Evolutionary conservation across 2,888 invertebrate species (phyloP).

Genomic region (Nemotelus nigrinus): DNA sequence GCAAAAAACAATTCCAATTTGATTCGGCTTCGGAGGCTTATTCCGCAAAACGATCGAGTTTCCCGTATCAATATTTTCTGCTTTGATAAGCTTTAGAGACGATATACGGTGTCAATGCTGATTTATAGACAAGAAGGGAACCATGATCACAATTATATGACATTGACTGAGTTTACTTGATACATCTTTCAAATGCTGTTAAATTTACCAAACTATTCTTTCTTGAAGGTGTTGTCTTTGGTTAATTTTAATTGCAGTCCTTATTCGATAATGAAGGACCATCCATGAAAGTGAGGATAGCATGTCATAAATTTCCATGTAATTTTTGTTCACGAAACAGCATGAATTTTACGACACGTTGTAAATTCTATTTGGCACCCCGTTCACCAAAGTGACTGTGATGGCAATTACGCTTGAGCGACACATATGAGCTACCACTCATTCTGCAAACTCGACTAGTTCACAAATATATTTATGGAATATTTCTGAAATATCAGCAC

Average conservation of each 20-base stretch:
- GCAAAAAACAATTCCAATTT: too few species aligned
- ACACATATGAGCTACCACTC: background rate
- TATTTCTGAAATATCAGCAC: too few species aligned
- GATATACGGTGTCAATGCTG: too few species aligned
- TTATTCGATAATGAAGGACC: background rate
- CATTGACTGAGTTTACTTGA: too few species aligned
- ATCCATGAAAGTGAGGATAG: background rate
- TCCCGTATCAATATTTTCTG: too few species aligned
- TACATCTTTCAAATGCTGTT: too few species aligned
- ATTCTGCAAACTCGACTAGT: background rate
- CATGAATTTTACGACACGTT: constrained; percentile 11
- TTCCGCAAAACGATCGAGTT: too few species aligned
- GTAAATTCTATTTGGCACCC: constrained; percentile 30
- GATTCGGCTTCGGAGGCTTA: too few species aligned
- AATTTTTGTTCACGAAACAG: background rate
- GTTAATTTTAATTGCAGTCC: constrained; percentile 30
- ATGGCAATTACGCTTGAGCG: background rate
- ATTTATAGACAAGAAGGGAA: too few species aligned
- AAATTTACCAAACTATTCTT: background rate
- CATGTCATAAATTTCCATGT: constrained; percentile 12
- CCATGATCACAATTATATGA: too few species aligned
- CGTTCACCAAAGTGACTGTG: background rate
- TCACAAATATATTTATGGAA: background rate
- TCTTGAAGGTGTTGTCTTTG: background rate
- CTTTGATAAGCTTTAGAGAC: too few species aligned